Base-by-base conservation (phyloP, 1,140 invertebrate genomes). In the Apis dorsata region DNA sequence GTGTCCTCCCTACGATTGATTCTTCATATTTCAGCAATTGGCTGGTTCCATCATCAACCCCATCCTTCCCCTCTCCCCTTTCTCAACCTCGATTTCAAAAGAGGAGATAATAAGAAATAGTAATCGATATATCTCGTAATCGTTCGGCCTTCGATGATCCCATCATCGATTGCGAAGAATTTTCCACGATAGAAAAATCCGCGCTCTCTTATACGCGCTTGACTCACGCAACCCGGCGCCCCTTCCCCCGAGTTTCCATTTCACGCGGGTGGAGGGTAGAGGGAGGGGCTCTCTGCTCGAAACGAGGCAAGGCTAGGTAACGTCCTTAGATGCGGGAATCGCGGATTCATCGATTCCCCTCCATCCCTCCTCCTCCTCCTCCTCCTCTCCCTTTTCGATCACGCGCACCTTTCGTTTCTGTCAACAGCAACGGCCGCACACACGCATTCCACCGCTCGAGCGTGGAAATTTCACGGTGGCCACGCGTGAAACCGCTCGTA, bases 261-360 rank as follows among this genome's bases (percentile, higher is more conserved):
- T 69, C 66, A 10, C 65, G 21, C 5, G 4, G 34, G 3, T 2
- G 3, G 4, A 34, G 34, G 34, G 4, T 2, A 4, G 34, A 4
- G 34, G 34, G 34, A 24, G 15, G 17, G 65, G 19, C 34, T 68
- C 65, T 4, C 2, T 44, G 28, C 34, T 17, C 3, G 44, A 69
- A 69, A 13, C 66, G 66, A 69, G 66, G 44, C 44, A 51, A 69
- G 44, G 66, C 66, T 51, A 69, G 66, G 44, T 11, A 69, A 69
- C 66, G 66, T 69, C 66, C 66, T 69, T 69, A 69, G 21, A 44
- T 21, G 11, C 3, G 44, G 65, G 19, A 44, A 49, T 68, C 66
- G 44, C 34, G 44, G 66, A 69, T n/a, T n/a, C 66, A n/a, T 49
- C 66, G 66, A 69, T 69, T 15, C 44, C 21, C 21, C 49, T 2